Evolutionary conservation across 2,797 vertebrate species (phyloP), one percentile per base, ranked within the genome.

Genomic region (Sphaeramia orbicularis): DNA sequence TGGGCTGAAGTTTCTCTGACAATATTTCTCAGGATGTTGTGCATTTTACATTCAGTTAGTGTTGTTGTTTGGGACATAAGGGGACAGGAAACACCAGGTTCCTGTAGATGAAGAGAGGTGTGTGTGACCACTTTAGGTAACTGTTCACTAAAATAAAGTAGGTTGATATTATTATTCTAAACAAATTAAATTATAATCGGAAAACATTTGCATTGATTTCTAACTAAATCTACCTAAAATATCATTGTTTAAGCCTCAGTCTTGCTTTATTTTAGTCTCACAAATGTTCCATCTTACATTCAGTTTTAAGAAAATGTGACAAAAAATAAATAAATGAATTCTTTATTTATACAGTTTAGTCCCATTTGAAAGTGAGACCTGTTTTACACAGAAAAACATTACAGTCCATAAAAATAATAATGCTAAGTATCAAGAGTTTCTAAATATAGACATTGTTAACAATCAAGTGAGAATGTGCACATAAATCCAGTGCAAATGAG

Each of bases 61-160:
- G n/a, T 51, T 12, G 37, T 51, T 19, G n/a, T 60, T 50, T 47
- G 4, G n/a, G 51, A 13, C 40, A 47, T 41, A 57, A 53, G 47
- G 24, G 7, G 27, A 18, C 32, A 52, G 30, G n/a, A 53, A 41
- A 35, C 4, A 2, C 4, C n/a, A 41, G 15, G 19, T 42, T 41
- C n/a, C 9, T 61, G 38, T 24, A 3, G 10, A 15, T 38, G 15
- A 45, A n/a, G 3, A 42, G 16, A 51, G 6, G 18, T 13, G n/a
- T 30, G 10, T 32, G 52, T 50, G 5, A 19, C n/a, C 21, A 30
- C 50, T 36, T 27, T 21, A 4, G 40, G 21, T 41, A 13, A 3
- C 12, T 11, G 6, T 36, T 58, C 18, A 36, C 14, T 49, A 6
- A 32, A 30, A 1, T 21, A 21, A 6, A 42, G 13, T 13, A 40